Conservation (phyloP, 2,797 vertebrate genomes). For the Oreortyx pictus region DNA sequence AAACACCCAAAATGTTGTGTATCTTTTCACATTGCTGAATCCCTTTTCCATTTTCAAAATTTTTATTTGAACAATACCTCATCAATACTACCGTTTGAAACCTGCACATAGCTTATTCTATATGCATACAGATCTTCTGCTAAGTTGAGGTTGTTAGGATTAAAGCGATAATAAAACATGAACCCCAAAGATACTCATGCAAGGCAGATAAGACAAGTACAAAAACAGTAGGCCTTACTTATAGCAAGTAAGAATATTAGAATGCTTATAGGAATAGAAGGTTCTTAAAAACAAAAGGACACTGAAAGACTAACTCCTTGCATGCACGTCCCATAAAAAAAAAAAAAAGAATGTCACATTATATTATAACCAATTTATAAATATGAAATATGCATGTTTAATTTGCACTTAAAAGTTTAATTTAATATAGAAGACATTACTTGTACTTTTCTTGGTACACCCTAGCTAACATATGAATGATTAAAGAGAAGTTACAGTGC, state of each 20-base stretch:
- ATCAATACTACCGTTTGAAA: conserved; percentile 36
- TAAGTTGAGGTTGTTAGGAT: neutral
- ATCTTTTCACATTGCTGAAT: conserved; percentile 73
- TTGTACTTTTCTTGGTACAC: conserved; percentile 89
- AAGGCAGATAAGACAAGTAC: conserved; percentile 23
- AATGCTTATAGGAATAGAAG: neutral
- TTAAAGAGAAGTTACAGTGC: conserved; percentile 94
- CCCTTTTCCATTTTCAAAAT: conserved; percentile 71
- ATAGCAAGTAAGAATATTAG: neutral
- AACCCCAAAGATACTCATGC: conserved; percentile 44
- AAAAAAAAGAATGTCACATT: conserved; percentile 79
- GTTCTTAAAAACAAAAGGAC: conserved; percentile 52
- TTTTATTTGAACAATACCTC: conserved; percentile 75
- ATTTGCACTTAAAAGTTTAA: conserved; percentile 98
- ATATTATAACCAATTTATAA: conserved; percentile 88
- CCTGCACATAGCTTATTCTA: neutral
- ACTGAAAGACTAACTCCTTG: conserved; percentile 63
- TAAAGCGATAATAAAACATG: conserved; percentile 37
- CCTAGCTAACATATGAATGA: conserved; percentile 93
- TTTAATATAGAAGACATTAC: conserved; percentile 93
- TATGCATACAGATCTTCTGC: neutral
- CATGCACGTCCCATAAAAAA: conserved; percentile 64
- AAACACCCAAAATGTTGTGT: conserved; percentile 69
- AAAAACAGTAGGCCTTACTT: conserved; percentile 43
- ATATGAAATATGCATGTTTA: conserved; percentile 95